Conservation (phyloP, 2,797 vertebrate genomes). For the Euthynnus affinis region DNA sequence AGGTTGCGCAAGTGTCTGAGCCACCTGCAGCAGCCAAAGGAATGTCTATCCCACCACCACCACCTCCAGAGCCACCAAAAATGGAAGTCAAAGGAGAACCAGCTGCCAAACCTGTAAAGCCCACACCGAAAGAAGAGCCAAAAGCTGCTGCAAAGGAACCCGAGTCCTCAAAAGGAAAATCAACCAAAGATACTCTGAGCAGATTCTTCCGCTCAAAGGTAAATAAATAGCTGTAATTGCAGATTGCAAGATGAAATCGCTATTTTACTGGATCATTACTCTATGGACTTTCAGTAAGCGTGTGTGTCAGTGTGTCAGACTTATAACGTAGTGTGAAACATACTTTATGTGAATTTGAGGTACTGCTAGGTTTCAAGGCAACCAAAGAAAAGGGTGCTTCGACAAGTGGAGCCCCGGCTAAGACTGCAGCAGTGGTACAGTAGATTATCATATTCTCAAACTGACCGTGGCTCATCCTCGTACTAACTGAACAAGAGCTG, state of each 20-base stretch:
- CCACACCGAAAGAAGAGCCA: constrained; percentile 78
- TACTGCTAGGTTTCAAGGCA: constrained; percentile 56
- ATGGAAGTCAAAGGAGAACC: constrained; percentile 85
- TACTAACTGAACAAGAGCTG: constrained; percentile 52
- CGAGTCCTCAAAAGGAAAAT: constrained; percentile 83
- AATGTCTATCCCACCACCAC: constrained; percentile 82
- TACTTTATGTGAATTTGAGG: constrained; percentile 72
- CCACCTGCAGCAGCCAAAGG: constrained; percentile 80
- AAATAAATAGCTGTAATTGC: constrained; percentile 31
- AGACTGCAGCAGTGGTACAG: constrained; percentile 68
- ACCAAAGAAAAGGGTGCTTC: constrained; percentile 60
- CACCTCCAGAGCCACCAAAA: constrained; percentile 83
- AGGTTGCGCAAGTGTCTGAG: constrained; percentile 78
- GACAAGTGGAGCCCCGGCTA: constrained; percentile 54
- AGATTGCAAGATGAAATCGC: not conserved
- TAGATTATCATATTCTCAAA: constrained; percentile 56
- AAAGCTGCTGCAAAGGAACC: constrained; percentile 79
- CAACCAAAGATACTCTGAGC: constrained; percentile 84
- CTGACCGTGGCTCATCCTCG: constrained; percentile 54
- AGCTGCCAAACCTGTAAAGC: constrained; percentile 72
- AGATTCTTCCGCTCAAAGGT: constrained; percentile 95
- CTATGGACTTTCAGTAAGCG: not conserved
- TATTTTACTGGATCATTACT: not conserved
- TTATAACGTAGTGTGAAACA: constrained; percentile 56
- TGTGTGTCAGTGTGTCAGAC: constrained; percentile 4